Base-by-base conservation (phyloP, 2,888 invertebrate species). In the Acanthoscelides obtectus region DNA sequence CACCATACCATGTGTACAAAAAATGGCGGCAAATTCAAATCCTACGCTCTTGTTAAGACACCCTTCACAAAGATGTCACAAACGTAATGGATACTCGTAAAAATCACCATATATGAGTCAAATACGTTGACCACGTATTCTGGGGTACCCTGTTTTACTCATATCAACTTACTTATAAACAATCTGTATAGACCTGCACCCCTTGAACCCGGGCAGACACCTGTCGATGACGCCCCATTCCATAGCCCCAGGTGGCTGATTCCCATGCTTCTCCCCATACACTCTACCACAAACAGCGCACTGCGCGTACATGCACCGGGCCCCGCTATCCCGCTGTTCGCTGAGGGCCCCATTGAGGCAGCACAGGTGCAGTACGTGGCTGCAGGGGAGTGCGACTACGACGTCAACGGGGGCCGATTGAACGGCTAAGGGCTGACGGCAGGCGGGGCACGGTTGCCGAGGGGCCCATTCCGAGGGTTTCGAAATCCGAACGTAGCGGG, bases 271-370 rank as follows among this genome's bases (percentile, higher is more conserved):
- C 86, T 93, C 92, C 0, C 95, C 95, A 84, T 95, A 95, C 78
- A 93, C 91, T 79, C 91, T 91, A 75, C 95, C 94, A 85, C 96
- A 96, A 22, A 94, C 92, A 2, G 94, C 93, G 83, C 97, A 97
- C 84, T 94, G 94, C 79, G 96, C 90, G 84, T 93, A 93, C 78
- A 93, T 86, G 72, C 84, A 86, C 2, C 84, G 79, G 19, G 72
- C 71, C 5, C 83, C 82, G 63, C 83, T 84, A 71, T 86, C 86
- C 79, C 89, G 89, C 77, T 90, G 90, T 22, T 90, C 89, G 68
- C 90, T 91, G 71, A 94, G 89, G 87, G 93, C 90, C 67, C 91
- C 91, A 81, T 92, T 91, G 66, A 96, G 87, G 82, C 96, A 96
- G 79, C 92, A 91, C 79, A 93, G 88, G 85, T 95, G 95, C 85